A percentile compares a stretch with the other conserved stretches of the same genome.
phyloP scores from a whole-genome alignment of 2,888 invertebrate genomes.

The Drosophila atripex region DNA sequence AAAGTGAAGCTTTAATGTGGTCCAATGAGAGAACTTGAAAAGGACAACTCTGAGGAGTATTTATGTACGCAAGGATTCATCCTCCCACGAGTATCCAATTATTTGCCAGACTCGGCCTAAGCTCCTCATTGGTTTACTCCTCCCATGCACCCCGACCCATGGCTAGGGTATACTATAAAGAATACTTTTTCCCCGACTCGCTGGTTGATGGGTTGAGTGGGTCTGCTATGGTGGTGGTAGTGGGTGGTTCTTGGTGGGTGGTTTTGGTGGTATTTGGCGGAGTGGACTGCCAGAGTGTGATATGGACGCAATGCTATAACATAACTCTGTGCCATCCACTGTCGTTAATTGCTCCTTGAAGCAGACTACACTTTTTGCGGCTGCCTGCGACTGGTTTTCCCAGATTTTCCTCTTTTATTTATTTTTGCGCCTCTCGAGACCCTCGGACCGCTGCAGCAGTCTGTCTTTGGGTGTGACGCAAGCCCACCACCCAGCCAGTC shows the following conservation, averaged over 20 bases:
- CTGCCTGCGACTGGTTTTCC: slow-evolving; percentile 26
- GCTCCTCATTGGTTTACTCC: slow-evolving; percentile 45
- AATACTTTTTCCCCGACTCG: slow-evolving; percentile 36
- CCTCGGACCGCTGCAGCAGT: slow-evolving; percentile 32
- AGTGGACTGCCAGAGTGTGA: slow-evolving; percentile 55
- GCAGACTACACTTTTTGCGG: slow-evolving; percentile 67
- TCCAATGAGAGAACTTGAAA: slow-evolving; percentile 36
- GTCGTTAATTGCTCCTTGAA: slow-evolving; percentile 80
- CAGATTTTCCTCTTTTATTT: slow-evolving; percentile 37
- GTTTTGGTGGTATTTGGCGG: slow-evolving; percentile 2
- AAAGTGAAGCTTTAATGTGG: slow-evolving; percentile 29
- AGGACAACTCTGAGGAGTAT: slow-evolving; percentile 32
- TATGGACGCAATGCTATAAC: slow-evolving; percentile 57
- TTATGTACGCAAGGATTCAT: slow-evolving; percentile 39
- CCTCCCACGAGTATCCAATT: slow-evolving; percentile 40
- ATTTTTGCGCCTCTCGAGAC: slow-evolving; percentile 28
- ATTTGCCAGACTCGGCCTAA: slow-evolving; percentile 44
- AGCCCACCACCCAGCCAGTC: slow-evolving; percentile 41
- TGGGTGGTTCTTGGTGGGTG: not conserved
- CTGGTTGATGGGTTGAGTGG: slow-evolving; percentile 19
- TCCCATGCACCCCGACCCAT: slow-evolving; percentile 7
- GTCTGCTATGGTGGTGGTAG: slow-evolving; percentile 3
- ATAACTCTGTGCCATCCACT: slow-evolving; percentile 73
- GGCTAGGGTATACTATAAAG: slow-evolving; percentile 31
- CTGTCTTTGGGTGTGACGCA: slow-evolving; percentile 58